Percentiles rank a stretch among this genome's conserved stretches.
These are phyloP conservation scores for Percopsis transmontana DNA, from an alignment of 2,113 vertebrate genomes.

Conservation along the genomic window DNA sequence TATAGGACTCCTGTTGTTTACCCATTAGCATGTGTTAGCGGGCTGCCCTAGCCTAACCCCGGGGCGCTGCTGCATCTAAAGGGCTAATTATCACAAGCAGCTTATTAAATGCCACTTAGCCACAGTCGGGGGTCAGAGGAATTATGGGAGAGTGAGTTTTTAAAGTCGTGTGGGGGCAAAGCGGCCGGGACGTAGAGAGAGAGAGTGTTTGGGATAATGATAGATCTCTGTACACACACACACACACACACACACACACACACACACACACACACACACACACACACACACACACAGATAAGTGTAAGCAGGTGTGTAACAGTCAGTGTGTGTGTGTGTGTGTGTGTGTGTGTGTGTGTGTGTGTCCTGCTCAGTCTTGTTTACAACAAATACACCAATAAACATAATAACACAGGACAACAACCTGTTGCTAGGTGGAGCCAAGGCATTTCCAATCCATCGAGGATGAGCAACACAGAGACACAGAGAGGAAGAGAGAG, in stretches of 20 bases:
- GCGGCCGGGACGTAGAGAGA: neutral
- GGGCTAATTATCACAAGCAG: neutral
- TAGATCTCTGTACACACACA: neutral
- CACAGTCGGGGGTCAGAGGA: slow-evolving; percentile 1
- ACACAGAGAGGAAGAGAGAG: too few relatives aligned
- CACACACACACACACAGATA: neutral
- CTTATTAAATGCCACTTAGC: slow-evolving; percentile 5
- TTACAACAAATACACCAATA: too few relatives aligned
- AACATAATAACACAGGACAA: too few relatives aligned
- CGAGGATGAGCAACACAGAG: too few relatives aligned
- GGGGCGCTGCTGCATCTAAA: neutral
- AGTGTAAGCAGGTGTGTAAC: too few relatives aligned
- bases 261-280: neutral
- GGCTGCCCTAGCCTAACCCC: neutral
- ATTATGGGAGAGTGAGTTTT: neutral
- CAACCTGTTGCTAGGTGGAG: too few relatives aligned
- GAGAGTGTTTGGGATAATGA: neutral
- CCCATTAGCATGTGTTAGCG: slow-evolving; percentile 1
- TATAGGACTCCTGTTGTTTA: neutral
- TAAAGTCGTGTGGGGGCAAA: neutral
- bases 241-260: neutral
- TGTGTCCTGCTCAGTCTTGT: too few relatives aligned
- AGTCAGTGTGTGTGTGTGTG: too few relatives aligned
- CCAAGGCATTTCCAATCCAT: too few relatives aligned
- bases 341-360: too few relatives aligned